phyloP scores from a whole-genome alignment of 2,797 vertebrate species.

The Trachops cirrhosus region DNA sequence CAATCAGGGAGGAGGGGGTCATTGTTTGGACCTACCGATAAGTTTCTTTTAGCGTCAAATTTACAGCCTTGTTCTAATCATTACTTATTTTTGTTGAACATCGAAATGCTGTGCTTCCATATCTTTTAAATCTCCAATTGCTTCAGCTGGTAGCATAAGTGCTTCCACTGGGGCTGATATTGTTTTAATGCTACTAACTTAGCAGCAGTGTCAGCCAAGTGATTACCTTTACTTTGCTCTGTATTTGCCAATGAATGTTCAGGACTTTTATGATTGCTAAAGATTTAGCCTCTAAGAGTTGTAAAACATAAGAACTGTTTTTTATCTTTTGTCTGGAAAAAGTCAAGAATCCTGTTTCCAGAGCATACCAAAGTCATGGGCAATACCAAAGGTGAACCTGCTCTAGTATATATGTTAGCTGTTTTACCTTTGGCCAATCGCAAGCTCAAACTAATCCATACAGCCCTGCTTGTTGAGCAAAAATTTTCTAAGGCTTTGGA shows the following conservation, averaged over 20 bases:
- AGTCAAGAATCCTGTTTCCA: background rate
- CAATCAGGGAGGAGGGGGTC: background rate
- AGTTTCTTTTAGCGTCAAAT: background rate
- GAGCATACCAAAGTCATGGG: background rate
- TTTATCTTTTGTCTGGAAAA: background rate
- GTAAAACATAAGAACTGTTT: background rate
- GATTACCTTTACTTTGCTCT: background rate
- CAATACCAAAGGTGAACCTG: background rate
- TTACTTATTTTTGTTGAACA: background rate
- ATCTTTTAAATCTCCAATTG: background rate
- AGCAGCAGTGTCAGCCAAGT: background rate
- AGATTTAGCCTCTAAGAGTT: background rate
- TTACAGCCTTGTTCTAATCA: background rate
- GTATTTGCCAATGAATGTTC: background rate
- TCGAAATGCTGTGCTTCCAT: background rate
- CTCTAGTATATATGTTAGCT: background rate
- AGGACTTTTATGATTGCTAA: background rate
- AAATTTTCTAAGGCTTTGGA: background rate
- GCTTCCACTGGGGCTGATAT: background rate
- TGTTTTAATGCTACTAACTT: background rate
- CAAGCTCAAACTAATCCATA: background rate
- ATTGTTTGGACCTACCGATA: background rate
- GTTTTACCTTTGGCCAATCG: background rate
- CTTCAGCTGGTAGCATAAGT: background rate
- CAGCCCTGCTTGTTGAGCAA: background rate